A percentile compares a stretch with the other conserved stretches of the same genome.
Evolutionary conservation across 2,113 vertebrate species (phyloP).

Genomic region (Pelmatolapia mariae): DNA sequence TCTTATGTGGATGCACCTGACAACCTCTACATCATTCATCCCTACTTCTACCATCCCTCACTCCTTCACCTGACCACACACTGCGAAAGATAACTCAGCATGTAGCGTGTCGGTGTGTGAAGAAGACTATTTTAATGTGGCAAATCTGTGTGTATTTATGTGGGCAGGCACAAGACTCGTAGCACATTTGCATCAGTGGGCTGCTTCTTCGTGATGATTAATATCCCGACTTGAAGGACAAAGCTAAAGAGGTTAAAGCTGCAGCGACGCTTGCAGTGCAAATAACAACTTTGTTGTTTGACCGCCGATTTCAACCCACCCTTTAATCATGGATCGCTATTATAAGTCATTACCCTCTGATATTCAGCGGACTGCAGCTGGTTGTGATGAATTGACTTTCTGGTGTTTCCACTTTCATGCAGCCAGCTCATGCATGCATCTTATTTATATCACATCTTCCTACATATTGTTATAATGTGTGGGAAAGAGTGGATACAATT

Average conservation of each 20-base stretch:
- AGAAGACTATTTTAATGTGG: neutral
- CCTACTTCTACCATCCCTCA: neutral
- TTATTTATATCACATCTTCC: neutral
- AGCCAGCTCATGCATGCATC: neutral
- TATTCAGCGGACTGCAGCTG: neutral
- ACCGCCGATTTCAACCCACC: neutral
- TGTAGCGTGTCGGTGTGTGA: neutral
- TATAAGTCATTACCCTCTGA: neutral
- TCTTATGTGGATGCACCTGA: conserved; percentile 17
- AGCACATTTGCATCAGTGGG: neutral
- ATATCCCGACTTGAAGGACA: conserved; percentile 3
- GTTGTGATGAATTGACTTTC: neutral
- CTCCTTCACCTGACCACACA: conserved; percentile 21
- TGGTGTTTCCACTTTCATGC: neutral
- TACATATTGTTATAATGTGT: neutral
- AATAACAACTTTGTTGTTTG: neutral
- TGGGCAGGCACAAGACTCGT: neutral
- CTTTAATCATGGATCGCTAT: neutral
- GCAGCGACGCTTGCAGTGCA: neutral
- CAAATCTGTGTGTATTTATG: neutral
- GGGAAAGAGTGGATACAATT: neutral
- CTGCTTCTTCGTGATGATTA: neutral
- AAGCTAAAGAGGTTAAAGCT: neutral
- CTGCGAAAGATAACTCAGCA: conserved; percentile 2
- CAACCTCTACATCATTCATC: conserved; percentile 25